Evolutionary conservation across 30 jellyfish, hydroid and myxozoan genomes (phyloP).

Genomic region (Mastigias papua): DNA sequence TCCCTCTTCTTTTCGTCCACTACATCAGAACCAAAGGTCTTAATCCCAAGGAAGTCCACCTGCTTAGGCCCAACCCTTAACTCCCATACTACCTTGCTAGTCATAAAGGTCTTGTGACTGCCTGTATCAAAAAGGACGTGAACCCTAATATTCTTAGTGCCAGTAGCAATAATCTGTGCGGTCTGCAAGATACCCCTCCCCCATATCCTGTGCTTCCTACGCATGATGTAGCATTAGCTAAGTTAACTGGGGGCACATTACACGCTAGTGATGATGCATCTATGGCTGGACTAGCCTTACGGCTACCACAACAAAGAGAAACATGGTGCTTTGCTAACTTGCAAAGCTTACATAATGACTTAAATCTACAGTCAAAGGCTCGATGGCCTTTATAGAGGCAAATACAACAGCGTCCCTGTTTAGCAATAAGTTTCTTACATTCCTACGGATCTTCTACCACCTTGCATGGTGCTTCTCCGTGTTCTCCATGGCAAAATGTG

Average conservation of each 20-base stretch:
- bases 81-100: slow-evolving; percentile 1
- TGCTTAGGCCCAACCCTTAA: slow-evolving; percentile 22
- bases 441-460: slow-evolving; percentile 10
- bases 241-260: slow-evolving; percentile 2
- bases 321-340: slow-evolving; percentile 56
- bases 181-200: slow-evolving; percentile 73
- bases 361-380: slow-evolving; percentile 35
- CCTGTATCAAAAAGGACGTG: slow-evolving; percentile 58
- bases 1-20: slow-evolving; percentile 54
- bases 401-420: slow-evolving; percentile 34
- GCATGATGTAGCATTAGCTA: slow-evolving; percentile 43
- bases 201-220: slow-evolving; percentile 33
- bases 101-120: slow-evolving; percentile 33
- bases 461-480: slow-evolving; percentile 24
- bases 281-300: background rate
- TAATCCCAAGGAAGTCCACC: slow-evolving; percentile 32
- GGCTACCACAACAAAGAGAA: slow-evolving; percentile 31
- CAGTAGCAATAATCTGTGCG: slow-evolving; percentile 37
- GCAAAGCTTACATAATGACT: slow-evolving; percentile 13
- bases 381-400: slow-evolving; percentile 51
- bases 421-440: slow-evolving; percentile 42
- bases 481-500: slow-evolving; percentile 37
- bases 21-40: slow-evolving; percentile 32
- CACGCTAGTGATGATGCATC: background rate
- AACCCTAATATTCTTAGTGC: slow-evolving; percentile 19